Conservation (phyloP, 2,113 vertebrate species). For the Sprattus sprattus region DNA sequence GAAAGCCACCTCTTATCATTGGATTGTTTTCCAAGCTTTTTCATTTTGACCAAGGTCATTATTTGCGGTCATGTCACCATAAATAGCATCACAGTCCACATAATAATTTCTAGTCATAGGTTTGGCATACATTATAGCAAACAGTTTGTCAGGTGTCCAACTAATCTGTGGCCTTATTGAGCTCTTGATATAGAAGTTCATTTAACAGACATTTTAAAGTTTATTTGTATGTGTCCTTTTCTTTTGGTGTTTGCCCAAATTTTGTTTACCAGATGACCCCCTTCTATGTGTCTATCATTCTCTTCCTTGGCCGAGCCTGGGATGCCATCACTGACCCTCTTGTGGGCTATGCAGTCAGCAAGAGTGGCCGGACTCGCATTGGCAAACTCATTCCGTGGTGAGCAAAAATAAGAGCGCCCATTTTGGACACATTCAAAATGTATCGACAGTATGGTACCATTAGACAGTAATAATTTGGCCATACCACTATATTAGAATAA, state of each 20-base stretch:
- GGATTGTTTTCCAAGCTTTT: not conserved
- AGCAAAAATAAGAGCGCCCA: slow-evolving; percentile 21
- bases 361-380: slow-evolving; percentile 51
- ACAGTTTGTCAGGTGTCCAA: no score
- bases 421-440: not conserved
- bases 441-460: no score
- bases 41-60: no score
- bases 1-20: not conserved
- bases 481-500: not conserved
- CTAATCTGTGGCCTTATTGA: no score
- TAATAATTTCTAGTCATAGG: no score
- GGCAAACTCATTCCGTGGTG: slow-evolving; percentile 65
- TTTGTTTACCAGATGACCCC: slow-evolving; percentile 49
- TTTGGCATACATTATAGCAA: no score
- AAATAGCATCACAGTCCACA: not conserved
- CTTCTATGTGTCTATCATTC: slow-evolving; percentile 57
- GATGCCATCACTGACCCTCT: slow-evolving; percentile 64
- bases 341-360: slow-evolving; percentile 63
- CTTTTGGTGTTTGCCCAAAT: not conserved
- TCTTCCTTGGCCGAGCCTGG: slow-evolving; percentile 65
- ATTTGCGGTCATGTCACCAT: not conserved
- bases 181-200: no score
- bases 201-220: not conserved
- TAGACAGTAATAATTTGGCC: no score
- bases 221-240: not conserved